Evolutionary conservation across 2,888 invertebrate species (phyloP).

Genomic region (Iselma pallidipennis): DNA sequence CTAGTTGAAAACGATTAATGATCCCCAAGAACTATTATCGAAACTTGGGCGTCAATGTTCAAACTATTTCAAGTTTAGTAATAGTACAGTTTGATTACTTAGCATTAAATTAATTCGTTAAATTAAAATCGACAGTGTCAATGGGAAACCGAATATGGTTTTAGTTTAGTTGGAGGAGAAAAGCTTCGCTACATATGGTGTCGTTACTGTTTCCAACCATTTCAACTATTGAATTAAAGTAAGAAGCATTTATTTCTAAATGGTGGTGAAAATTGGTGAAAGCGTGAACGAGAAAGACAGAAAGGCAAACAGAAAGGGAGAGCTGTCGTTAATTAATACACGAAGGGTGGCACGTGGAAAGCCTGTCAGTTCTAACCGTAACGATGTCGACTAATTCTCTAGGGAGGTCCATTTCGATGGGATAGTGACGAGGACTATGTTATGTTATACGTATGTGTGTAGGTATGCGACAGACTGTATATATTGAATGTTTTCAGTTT

Average conservation of each 20-base stretch:
- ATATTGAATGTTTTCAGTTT: slow-evolving; percentile 26
- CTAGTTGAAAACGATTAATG: slow-evolving; percentile 2
- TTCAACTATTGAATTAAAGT: slow-evolving; percentile 4
- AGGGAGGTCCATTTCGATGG: slow-evolving; percentile 8
- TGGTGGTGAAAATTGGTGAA: neutral
- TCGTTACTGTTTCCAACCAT: neutral
- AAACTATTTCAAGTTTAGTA: neutral
- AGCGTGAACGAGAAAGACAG: neutral
- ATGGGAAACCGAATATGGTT: neutral
- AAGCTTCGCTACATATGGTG: neutral
- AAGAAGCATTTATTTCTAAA: neutral
- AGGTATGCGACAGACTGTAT: slow-evolving; percentile 6
- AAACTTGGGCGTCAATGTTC: neutral
- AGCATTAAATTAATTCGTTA: slow-evolving; percentile 8
- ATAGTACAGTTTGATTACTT: slow-evolving; percentile 4
- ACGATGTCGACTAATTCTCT: slow-evolving; percentile 5
- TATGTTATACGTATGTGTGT: too few relatives aligned
- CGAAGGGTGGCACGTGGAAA: neutral
- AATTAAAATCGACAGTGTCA: slow-evolving; percentile 10
- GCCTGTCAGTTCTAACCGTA: slow-evolving; percentile 4
- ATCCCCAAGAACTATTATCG: neutral
- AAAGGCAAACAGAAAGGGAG: neutral
- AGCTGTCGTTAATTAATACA: slow-evolving; percentile 1
- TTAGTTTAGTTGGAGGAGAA: neutral
- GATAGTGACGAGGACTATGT: too few relatives aligned